These are phyloP conservation scores for Plemyria rubiginata DNA, from an alignment of 2,888 invertebrate species.

Conservation along the genomic window DNA sequence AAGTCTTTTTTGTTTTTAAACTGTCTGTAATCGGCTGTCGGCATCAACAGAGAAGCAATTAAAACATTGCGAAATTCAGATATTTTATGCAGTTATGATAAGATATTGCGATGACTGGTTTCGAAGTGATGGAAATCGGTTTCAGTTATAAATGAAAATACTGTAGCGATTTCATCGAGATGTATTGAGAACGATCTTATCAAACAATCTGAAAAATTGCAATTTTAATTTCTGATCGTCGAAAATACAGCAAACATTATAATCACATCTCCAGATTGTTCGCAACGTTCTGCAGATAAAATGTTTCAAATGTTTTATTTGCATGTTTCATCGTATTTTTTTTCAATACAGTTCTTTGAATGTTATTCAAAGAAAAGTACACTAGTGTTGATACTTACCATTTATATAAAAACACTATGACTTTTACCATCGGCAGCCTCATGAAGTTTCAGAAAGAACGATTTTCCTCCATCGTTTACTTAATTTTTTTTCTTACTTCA, in stretches of 20 bases:
- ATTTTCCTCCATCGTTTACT: too few relatives aligned
- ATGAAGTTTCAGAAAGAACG: too few relatives aligned
- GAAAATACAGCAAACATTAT: not conserved
- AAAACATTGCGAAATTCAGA: slow-evolving; percentile 61
- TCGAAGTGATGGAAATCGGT: slow-evolving; percentile 41
- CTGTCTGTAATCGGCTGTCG: slow-evolving; percentile 52
- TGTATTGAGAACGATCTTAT: slow-evolving; percentile 13
- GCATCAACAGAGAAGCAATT: slow-evolving; percentile 60
- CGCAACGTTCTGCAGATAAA: too few relatives aligned
- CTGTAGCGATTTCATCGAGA: slow-evolving; percentile 12
- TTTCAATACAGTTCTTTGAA: too few relatives aligned
- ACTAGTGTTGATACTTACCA: too few relatives aligned
- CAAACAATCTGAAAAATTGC: not conserved
- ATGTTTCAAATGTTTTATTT: too few relatives aligned
- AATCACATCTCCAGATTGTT: too few relatives aligned
- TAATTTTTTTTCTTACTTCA: too few relatives aligned
- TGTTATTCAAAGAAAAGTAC: too few relatives aligned
- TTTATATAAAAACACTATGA: too few relatives aligned
- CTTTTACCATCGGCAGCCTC: too few relatives aligned
- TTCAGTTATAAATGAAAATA: slow-evolving; percentile 28
- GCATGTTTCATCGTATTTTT: too few relatives aligned
- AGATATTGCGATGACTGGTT: slow-evolving; percentile 41
- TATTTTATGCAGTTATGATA: slow-evolving; percentile 43
- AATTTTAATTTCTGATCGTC: not conserved
- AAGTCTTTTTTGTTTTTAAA: slow-evolving; percentile 28